Base-by-base conservation (phyloP, 2,888 invertebrate genomes). In the Hyposoter didymator region DNA sequence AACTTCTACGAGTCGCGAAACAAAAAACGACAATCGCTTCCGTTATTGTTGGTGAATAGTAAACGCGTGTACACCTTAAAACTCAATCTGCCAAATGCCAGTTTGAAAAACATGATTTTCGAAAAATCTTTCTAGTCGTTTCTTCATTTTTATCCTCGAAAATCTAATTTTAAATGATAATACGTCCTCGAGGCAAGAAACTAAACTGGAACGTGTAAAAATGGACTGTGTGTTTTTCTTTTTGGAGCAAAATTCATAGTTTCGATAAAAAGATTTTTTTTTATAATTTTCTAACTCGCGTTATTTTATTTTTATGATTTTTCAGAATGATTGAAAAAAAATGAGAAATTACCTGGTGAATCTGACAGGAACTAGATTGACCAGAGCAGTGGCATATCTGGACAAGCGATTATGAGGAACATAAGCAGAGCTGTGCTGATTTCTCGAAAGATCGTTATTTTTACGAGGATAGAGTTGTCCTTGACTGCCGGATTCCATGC, bases 331-430 rank as follows among this genome's bases (percentile, higher is more conserved):
- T 14, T 17, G 8, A 17, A 19, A 43, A 43, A 43, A 69, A 64
- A 66, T 12, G 8, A n/a, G 47, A 39, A 32, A 78, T 80, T 87
- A 92, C 88, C 89, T 89, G 76, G 89, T 89, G 75, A 89, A 91
- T 72, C 91, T 89, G 22, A 93, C 84, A 49, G 92, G 92, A 49
- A 90, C 90, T 10, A 93, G 88, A 83, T 91, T 91, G 22, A 89
- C 90, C 1, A 93, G 88, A 3, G 93, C 92, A 4, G 91, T 87
- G 7, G 90, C 87, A 83, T 93, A 93, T 78, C 92, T 88, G 12
- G 91, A 90, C 19, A 93, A 75, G 19, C 93, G 91, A 86, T 90
- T 88, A 55, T 90, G 90, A n/a, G 92, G 90, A 69, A 92, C 90
- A 78, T 93, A 93, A 22, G 90, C 88, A 12, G 91, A 91, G 74